These are phyloP conservation scores for Sparidentex hasta DNA, from an alignment of 2,797 vertebrate species.

Conservation along the genomic window DNA sequence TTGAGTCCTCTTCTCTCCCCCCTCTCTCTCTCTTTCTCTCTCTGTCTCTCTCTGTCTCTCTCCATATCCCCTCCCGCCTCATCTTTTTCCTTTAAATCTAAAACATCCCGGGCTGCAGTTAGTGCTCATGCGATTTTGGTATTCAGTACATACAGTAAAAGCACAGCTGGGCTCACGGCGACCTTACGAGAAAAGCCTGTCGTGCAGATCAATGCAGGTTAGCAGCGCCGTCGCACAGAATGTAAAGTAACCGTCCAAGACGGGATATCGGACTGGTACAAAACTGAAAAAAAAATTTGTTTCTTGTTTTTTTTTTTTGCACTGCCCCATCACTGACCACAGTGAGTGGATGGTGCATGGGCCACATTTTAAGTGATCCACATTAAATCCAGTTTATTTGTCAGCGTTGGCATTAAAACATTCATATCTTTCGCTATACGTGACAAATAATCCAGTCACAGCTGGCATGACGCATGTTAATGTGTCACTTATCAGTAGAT, in stretches of 20 bases:
- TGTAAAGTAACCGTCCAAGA: conserved; percentile 17
- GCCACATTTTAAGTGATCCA: not conserved
- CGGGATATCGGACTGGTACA: conserved; percentile 4
- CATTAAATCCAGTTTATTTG: conserved; percentile 18
- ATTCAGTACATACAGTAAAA: conserved; percentile 58
- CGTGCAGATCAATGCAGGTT: conserved; percentile 61
- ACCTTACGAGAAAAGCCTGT: conserved; percentile 62
- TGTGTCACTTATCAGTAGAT: not conserved
- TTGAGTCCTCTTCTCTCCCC: conserved; percentile 40
- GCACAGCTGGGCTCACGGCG: conserved; percentile 56
- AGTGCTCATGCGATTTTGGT: conserved; percentile 46
- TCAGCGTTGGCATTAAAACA: not conserved
- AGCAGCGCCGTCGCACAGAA: conserved; percentile 40
- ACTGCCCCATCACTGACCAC: not conserved
- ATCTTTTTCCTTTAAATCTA: conserved; percentile 69
- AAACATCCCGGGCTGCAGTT: conserved; percentile 64
- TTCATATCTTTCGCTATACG: not conserved
- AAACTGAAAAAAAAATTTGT: conserved; percentile 11
- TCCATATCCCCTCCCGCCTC: conserved; percentile 42
- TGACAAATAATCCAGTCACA: not conserved
- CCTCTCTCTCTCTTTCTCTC: conserved; percentile 22
- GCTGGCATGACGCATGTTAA: not conserved
- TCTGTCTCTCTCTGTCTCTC: conserved; percentile 23
- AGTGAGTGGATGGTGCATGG: not conserved
- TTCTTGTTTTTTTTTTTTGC: not conserved